Conservation (phyloP, 1,140 invertebrate species). For the Mactra quadrangularis region DNA sequence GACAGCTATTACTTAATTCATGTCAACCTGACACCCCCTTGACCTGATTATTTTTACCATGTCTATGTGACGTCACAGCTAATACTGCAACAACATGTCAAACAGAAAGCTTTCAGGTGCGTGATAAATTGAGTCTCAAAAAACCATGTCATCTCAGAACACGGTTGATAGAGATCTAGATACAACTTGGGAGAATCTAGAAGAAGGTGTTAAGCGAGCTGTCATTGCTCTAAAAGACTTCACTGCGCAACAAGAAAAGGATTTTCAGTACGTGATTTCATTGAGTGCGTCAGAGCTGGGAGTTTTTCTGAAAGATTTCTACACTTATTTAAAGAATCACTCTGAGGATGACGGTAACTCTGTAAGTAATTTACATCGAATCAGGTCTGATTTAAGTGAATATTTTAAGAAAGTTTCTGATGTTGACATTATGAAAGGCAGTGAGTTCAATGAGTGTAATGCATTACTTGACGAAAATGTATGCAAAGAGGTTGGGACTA, state of each 20-base stretch:
- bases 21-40: slow-evolving; percentile 24
- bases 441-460: slow-evolving; percentile 73
- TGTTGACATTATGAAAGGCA: slow-evolving; percentile 75
- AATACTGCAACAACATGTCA: slow-evolving; percentile 64
- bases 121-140: slow-evolving; percentile 27
- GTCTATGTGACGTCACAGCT: slow-evolving; percentile 57
- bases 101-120: slow-evolving; percentile 52
- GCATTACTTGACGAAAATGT: slow-evolving; percentile 70
- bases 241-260: slow-evolving; percentile 43
- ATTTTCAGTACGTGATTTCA: slow-evolving; percentile 65
- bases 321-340: slow-evolving; percentile 68
- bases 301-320: slow-evolving; percentile 77
- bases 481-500: slow-evolving; percentile 62
- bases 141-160: slow-evolving; percentile 60
- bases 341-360: slow-evolving; percentile 62
- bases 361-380: slow-evolving; percentile 64
- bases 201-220: slow-evolving; percentile 43
- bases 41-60: slow-evolving; percentile 31
- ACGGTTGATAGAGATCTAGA: slow-evolving; percentile 28
- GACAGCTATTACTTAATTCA: background rate
- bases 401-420: slow-evolving; percentile 74
- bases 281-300: slow-evolving; percentile 70
- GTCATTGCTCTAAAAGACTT: slow-evolving; percentile 57
- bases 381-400: slow-evolving; percentile 72
- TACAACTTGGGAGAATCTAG: slow-evolving; percentile 52